Evolutionary conservation across 2,888 invertebrate species (phyloP).

Genomic region (Apodemia hepburni): DNA sequence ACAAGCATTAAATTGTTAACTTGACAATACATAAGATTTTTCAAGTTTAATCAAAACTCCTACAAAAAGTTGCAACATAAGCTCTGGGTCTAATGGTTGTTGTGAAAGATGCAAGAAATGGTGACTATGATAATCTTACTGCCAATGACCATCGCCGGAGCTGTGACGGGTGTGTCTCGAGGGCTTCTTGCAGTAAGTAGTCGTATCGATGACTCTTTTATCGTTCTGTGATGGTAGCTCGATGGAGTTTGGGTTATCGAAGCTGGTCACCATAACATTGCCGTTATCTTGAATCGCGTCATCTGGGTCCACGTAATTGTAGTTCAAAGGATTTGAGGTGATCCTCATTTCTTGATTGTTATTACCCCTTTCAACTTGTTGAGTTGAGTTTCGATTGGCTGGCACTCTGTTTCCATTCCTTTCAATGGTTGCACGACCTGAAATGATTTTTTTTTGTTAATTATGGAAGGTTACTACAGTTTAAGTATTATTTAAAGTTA

Average conservation of each 20-base stretch:
- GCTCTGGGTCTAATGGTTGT: constrained; percentile 24
- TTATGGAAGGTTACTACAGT: too few relatives aligned
- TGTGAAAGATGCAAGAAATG: constrained; percentile 37
- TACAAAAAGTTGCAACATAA: not conserved
- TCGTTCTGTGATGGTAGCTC: constrained; percentile 81
- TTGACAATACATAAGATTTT: too few relatives aligned
- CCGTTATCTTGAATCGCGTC: constrained; percentile 78
- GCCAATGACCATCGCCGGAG: constrained; percentile 71
- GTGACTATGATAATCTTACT: constrained; percentile 61
- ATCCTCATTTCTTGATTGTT: constrained; percentile 84
- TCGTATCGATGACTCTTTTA: constrained; percentile 78
- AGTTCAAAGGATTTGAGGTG: constrained; percentile 87
- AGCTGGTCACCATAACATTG: constrained; percentile 82
- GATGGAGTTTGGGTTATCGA: constrained; percentile 87
- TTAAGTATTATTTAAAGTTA: too few relatives aligned
- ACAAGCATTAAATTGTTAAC: too few relatives aligned
- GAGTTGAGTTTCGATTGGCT: constrained; percentile 59
- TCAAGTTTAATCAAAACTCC: too few relatives aligned
- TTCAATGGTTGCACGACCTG: constrained; percentile 82
- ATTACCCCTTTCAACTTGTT: constrained; percentile 52
- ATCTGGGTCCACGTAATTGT: constrained; percentile 84
- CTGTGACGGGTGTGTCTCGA: constrained; percentile 51
- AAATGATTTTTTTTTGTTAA: constrained; percentile 23
- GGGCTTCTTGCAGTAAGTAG: constrained; percentile 86
- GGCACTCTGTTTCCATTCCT: constrained; percentile 72